These are phyloP conservation scores for Molossus alvarezi DNA, from an alignment of 2,797 vertebrate species.

Conservation along the genomic window DNA sequence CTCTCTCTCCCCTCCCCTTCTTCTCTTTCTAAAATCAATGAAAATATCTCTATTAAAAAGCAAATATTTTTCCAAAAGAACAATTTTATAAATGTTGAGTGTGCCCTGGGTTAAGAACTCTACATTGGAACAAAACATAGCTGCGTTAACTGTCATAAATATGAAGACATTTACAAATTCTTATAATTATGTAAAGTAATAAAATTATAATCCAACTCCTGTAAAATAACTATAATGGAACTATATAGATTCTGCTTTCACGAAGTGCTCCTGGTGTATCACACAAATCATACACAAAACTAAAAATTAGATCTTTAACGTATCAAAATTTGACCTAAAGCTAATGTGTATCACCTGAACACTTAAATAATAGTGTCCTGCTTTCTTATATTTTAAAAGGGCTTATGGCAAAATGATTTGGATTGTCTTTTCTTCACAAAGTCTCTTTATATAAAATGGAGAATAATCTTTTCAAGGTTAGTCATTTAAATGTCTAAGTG, in stretches of 20 bases:
- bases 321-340: slow-evolving; percentile 27
- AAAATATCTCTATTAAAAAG: no score
- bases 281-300: not conserved
- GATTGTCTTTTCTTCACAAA: slow-evolving; percentile 10
- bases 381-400: slow-evolving; percentile 5
- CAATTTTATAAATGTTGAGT: slow-evolving; percentile 5
- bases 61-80: not conserved
- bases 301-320: not conserved
- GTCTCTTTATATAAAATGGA: slow-evolving; percentile 8
- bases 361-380: not conserved
- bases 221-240: not conserved
- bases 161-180: not conserved
- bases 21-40: no score
- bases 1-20: no score
- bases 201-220: not conserved
- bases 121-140: not conserved
- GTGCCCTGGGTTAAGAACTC: not conserved
- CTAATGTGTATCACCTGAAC: not conserved
- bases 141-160: not conserved
- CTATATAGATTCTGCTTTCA: not conserved
- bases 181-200: not conserved
- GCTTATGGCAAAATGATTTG: not conserved
- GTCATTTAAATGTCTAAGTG: not conserved
- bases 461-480: not conserved
- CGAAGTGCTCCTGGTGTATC: not conserved